Evolutionary conservation across 2,113 vertebrate genomes (phyloP).

Genomic region (Eulemur macaco): DNA sequence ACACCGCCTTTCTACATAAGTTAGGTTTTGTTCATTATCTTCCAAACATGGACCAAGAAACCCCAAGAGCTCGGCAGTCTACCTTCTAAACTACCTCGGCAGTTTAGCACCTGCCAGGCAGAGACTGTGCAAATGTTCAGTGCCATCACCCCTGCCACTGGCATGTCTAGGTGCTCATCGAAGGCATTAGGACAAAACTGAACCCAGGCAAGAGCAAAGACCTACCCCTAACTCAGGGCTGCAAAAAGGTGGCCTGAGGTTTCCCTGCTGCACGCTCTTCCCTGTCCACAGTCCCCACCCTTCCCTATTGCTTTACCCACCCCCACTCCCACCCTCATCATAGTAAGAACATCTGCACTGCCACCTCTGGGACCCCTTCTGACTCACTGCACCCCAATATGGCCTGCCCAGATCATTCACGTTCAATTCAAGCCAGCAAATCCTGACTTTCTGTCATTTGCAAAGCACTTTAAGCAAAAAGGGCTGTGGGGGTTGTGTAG

Average conservation of each 20-base stretch:
- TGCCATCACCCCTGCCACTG: fast-evolving
- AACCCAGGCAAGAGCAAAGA: background rate
- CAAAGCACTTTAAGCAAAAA: background rate
- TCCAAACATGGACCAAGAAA: background rate
- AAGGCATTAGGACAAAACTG: background rate
- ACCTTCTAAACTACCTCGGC: background rate
- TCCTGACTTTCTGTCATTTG: background rate
- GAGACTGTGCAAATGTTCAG: too few relatives aligned
- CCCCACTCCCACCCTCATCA: background rate
- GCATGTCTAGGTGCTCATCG: background rate
- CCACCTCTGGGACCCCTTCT: background rate
- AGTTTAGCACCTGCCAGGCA: background rate
- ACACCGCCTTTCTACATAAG: background rate
- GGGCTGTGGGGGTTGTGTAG: fast-evolving
- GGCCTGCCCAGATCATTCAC: background rate
- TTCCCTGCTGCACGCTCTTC: background rate
- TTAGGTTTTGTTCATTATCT: background rate
- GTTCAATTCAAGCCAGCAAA: background rate
- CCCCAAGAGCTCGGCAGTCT: background rate
- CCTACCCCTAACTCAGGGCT: background rate
- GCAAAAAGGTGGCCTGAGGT: background rate
- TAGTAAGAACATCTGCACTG: background rate
- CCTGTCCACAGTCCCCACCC: background rate
- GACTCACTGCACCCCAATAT: fast-evolving
- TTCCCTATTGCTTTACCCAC: background rate